These are phyloP conservation scores for Steinernema khuongi DNA, from an alignment of 1,140 invertebrate species.

Conservation along the genomic window DNA sequence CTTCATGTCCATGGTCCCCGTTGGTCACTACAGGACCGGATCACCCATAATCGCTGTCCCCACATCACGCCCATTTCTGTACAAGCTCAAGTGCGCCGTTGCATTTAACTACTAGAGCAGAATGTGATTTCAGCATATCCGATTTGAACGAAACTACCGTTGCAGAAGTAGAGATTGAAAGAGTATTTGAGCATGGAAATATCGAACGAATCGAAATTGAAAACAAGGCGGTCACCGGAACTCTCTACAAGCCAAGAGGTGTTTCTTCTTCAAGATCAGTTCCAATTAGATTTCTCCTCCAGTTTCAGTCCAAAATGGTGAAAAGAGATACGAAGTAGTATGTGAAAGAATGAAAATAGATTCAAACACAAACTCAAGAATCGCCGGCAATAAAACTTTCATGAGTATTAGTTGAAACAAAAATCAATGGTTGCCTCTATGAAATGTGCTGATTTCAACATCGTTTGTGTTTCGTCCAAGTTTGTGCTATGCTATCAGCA, in stretches of 20 bases:
- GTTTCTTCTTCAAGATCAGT: too few relatives aligned
- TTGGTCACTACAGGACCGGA: background rate
- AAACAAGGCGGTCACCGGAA: background rate
- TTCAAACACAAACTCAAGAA: too few relatives aligned
- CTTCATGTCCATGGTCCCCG: background rate
- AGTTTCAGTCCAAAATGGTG: too few relatives aligned
- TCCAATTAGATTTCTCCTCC: too few relatives aligned
- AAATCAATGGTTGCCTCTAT: too few relatives aligned
- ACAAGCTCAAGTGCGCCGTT: background rate
- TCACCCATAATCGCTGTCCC: background rate
- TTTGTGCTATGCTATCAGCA: too few relatives aligned
- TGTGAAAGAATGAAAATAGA: too few relatives aligned
- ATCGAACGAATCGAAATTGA: background rate
- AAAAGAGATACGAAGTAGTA: too few relatives aligned
- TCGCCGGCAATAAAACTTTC: too few relatives aligned
- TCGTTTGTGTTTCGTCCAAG: too few relatives aligned
- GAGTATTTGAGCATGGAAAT: background rate
- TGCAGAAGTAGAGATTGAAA: background rate
- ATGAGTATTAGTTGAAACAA: too few relatives aligned
- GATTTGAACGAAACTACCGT: background rate
- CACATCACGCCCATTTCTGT: background rate
- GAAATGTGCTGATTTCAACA: too few relatives aligned
- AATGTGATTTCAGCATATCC: background rate
- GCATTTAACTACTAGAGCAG: background rate
- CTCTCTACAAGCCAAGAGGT: background rate